These are phyloP conservation scores for Syrista parreyssii DNA, from an alignment of 2,888 invertebrate species.

Conservation along the genomic window DNA sequence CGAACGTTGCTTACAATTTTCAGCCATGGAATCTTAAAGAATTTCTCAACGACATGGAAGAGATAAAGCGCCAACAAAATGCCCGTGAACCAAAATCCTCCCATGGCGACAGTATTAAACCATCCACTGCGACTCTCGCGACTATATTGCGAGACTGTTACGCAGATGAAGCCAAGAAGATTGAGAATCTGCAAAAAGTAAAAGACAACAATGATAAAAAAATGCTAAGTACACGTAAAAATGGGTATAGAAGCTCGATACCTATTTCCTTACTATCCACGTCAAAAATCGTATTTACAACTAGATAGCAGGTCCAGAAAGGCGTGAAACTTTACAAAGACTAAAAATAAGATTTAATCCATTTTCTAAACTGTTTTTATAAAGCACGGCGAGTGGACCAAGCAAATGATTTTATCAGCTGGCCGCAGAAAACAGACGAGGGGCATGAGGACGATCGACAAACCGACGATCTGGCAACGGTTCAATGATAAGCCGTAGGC, in stretches of 20 bases:
- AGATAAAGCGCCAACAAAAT: conserved; percentile 83
- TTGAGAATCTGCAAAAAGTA: conserved; percentile 71
- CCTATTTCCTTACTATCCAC: too few relatives aligned
- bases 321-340: too few relatives aligned
- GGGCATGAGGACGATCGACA: too few relatives aligned
- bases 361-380: too few relatives aligned
- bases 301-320: too few relatives aligned
- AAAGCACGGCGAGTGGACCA: too few relatives aligned
- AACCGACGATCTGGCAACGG: background rate
- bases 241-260: too few relatives aligned
- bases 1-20: conserved; percentile 72
- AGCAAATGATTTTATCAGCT: background rate
- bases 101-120: conserved; percentile 84
- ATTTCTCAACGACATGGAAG: conserved; percentile 88
- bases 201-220: background rate
- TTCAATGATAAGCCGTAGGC: background rate
- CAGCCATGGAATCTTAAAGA: conserved; percentile 88
- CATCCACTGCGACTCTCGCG: conserved; percentile 73
- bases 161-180: conserved; percentile 84
- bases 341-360: too few relatives aligned
- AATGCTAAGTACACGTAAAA: background rate
- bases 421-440: background rate
- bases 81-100: conserved; percentile 87
- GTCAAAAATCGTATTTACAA: too few relatives aligned
- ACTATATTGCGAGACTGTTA: conserved; percentile 72